These are phyloP conservation scores for Lepidocolaptes lacrymiger DNA, from an alignment of 2,797 vertebrate genomes.

Conservation along the genomic window DNA sequence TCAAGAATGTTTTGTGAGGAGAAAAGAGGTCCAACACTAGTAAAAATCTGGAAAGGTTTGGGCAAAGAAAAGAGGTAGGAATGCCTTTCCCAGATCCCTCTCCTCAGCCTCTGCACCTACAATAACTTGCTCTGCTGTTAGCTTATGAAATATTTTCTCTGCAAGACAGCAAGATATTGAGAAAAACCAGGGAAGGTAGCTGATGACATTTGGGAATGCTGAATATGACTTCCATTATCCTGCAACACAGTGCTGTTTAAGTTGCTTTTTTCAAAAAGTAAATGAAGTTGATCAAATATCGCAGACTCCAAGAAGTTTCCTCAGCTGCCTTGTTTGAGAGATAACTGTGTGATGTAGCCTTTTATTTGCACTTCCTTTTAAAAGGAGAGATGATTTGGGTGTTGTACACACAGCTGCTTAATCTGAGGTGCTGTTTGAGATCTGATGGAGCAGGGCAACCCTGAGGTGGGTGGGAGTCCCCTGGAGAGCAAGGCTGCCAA, in stretches of 20 bases:
- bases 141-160: not conserved
- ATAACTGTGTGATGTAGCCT: not conserved
- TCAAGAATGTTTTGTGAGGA: conserved; percentile 28
- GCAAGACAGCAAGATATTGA: not conserved
- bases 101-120: not conserved
- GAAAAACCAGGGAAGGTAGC: not conserved
- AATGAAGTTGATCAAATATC: not conserved
- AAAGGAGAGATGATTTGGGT: not conserved
- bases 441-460: not conserved
- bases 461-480: fast-evolving
- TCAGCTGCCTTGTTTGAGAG: not conserved
- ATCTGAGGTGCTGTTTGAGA: not conserved
- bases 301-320: not conserved
- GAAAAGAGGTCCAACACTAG: not conserved
- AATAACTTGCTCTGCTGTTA: not conserved
- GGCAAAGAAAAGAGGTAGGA: not conserved
- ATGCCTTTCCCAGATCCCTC: not conserved
- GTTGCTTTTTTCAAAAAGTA: not conserved
- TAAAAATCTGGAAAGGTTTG: not conserved
- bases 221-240: not conserved
- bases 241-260: not conserved
- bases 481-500: fast-evolving
- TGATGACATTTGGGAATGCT: not conserved
- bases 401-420: not conserved
- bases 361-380: not conserved